phyloP scores from a whole-genome alignment of 2,888 invertebrate species.

The Pheosia tremula region DNA sequence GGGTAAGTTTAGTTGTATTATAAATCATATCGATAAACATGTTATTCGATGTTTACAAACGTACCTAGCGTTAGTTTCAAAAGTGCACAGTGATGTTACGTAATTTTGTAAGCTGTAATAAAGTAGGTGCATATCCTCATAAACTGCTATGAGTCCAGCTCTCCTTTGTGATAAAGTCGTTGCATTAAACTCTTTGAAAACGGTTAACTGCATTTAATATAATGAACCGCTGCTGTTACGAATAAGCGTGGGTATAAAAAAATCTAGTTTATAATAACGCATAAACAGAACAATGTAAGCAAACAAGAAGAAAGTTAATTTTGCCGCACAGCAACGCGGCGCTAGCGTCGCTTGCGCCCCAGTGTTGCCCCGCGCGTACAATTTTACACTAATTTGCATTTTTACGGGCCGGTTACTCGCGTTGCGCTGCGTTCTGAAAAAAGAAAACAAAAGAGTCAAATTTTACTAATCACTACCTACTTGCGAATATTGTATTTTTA shows the following conservation, averaged over 20 bases:
- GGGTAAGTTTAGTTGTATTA: not conserved
- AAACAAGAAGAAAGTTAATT: constrained; percentile 68
- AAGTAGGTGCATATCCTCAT: not conserved
- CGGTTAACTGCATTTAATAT: constrained; percentile 23
- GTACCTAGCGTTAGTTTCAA: too few relatives aligned
- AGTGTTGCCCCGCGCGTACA: constrained; percentile 65
- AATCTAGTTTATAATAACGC: constrained; percentile 53
- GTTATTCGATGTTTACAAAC: too few relatives aligned
- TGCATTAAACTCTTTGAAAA: constrained; percentile 27
- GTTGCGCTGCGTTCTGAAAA: constrained; percentile 22
- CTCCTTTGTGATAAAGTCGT: constrained; percentile 11
- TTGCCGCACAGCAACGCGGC: constrained; percentile 45
- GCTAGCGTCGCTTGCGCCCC: constrained; percentile 26
- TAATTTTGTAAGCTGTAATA: not conserved
- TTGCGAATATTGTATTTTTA: too few relatives aligned
- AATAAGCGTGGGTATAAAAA: constrained; percentile 34
- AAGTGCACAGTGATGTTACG: not conserved
- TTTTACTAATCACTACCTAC: too few relatives aligned
- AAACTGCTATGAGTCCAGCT: not conserved
- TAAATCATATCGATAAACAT: too few relatives aligned
- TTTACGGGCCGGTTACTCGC: constrained; percentile 48
- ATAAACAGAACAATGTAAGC: constrained; percentile 58
- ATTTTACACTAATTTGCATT: constrained; percentile 72
- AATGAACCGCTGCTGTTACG: constrained; percentile 33
- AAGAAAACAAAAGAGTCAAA: constrained; percentile 3